phyloP scores from a whole-genome alignment of 2,113 vertebrate species.

The Hucho hucho region DNA sequence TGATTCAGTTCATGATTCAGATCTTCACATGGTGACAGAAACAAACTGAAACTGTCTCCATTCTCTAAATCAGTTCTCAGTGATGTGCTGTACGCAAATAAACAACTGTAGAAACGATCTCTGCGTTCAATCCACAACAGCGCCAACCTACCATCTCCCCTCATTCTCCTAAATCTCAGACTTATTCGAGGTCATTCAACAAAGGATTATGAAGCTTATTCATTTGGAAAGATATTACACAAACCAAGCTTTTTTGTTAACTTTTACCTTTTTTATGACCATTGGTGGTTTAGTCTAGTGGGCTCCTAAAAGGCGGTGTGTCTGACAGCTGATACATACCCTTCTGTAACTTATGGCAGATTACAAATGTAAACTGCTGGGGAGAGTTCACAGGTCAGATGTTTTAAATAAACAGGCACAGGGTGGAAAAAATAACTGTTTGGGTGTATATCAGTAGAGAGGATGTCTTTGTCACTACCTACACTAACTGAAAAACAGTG shows the following conservation, averaged over 20 bases:
- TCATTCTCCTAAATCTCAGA: slow-evolving; percentile 4
- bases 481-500: not conserved
- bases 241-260: slow-evolving; percentile 57
- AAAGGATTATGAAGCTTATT: slow-evolving; percentile 56
- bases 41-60: not conserved
- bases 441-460: slow-evolving; percentile 16
- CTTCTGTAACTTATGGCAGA: slow-evolving; percentile 64
- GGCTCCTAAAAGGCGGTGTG: slow-evolving; percentile 67
- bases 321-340: slow-evolving; percentile 66
- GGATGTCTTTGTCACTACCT: not conserved
- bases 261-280: slow-evolving; percentile 74
- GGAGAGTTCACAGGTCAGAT: slow-evolving; percentile 66
- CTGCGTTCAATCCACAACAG: not conserved
- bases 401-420: slow-evolving; percentile 64
- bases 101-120: not conserved
- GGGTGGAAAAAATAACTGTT: slow-evolving; percentile 32
- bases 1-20: not conserved
- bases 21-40: not conserved
- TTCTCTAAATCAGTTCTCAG: not conserved
- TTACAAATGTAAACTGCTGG: slow-evolving; percentile 50
- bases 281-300: slow-evolving; percentile 73
- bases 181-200: slow-evolving; percentile 29
- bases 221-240: slow-evolving; percentile 63
- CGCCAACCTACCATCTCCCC: not conserved
- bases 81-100: not conserved